phyloP scores from a whole-genome alignment of 2,797 vertebrate genomes.

The Protosalanx chinensis region DNA sequence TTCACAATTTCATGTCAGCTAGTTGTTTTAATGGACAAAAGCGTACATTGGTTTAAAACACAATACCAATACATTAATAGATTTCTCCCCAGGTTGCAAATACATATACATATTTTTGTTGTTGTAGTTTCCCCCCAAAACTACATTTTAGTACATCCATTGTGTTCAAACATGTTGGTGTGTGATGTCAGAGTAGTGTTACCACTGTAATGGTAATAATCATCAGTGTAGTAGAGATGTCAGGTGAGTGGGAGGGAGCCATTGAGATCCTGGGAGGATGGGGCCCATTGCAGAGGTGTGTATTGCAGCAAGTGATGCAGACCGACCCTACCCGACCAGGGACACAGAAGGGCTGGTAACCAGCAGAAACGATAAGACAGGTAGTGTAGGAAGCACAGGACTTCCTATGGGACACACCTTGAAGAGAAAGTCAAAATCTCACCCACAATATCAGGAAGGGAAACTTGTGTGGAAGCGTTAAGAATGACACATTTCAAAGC shows the following conservation, averaged over 20 bases:
- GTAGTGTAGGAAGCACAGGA: slow-evolving; percentile 54
- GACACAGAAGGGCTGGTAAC: slow-evolving; percentile 56
- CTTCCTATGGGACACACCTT: slow-evolving; percentile 52
- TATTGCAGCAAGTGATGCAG: slow-evolving; percentile 60
- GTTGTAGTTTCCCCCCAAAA: no score
- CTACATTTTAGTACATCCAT: neutral
- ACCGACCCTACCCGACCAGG: slow-evolving; percentile 52
- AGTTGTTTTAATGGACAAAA: no score
- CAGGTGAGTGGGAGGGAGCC: slow-evolving; percentile 23
- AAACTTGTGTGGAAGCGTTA: neutral
- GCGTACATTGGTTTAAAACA: no score
- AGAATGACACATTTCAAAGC: neutral
- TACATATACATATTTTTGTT: no score
- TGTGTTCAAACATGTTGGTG: neutral
- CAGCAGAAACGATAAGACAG: slow-evolving; percentile 49
- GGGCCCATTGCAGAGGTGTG: slow-evolving; percentile 55
- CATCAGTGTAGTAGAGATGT: neutral
- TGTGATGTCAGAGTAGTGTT: slow-evolving; percentile 14
- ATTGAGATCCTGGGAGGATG: slow-evolving; percentile 40
- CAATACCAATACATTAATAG: no score
- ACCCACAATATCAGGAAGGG: neutral
- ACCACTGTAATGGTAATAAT: slow-evolving; percentile 7
- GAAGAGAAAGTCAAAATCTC: neutral
- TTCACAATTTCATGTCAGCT: no score
- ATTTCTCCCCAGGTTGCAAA: no score